Conservation (phyloP, 2,797 vertebrate genomes). For the Kryptolebias ocellatus region DNA sequence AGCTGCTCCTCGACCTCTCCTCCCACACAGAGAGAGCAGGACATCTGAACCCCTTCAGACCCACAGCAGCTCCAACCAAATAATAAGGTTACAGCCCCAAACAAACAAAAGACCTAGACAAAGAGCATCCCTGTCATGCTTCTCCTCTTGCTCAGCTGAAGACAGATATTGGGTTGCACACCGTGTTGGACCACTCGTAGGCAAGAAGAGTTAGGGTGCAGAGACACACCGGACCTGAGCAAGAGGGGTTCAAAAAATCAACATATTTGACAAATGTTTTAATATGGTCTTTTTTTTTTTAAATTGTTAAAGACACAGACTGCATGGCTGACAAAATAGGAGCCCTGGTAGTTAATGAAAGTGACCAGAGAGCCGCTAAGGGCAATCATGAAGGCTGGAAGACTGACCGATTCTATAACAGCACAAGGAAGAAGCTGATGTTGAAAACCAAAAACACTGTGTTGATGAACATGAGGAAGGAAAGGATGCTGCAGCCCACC, state of each 20-base stretch:
- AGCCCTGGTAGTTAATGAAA: conserved; percentile 78
- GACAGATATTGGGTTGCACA: conserved; percentile 72
- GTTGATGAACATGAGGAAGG: conserved; percentile 79
- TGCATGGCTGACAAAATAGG: conserved; percentile 74
- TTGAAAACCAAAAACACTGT: conserved; percentile 76
- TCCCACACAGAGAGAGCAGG: conserved; percentile 78
- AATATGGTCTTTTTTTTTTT: too few relatives aligned
- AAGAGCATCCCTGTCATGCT: conserved; percentile 66
- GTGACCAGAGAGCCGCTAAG: conserved; percentile 73
- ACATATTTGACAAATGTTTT: too few relatives aligned
- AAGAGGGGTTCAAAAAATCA: not conserved
- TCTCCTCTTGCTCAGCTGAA: conserved; percentile 68
- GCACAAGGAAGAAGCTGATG: conserved; percentile 73
- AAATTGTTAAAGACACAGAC: conserved; percentile 78
- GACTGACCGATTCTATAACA: conserved; percentile 63
- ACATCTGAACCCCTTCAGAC: conserved; percentile 77
- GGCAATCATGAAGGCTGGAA: conserved; percentile 79
- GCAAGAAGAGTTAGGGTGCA: conserved; percentile 79
- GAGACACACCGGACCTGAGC: conserved; percentile 73
- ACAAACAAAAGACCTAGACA: conserved; percentile 79
- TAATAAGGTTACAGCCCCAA: conserved; percentile 70
- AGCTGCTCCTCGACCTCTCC: conserved; percentile 75
- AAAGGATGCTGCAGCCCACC: conserved; percentile 76
- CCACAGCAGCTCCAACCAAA: conserved; percentile 80
- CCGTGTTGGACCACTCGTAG: conserved; percentile 77